A percentile compares a stretch with the other conserved stretches of the same genome.
phyloP scores from a whole-genome alignment of 53 echinoderm and acorn worm species.

The Holothuria scabra region DNA sequence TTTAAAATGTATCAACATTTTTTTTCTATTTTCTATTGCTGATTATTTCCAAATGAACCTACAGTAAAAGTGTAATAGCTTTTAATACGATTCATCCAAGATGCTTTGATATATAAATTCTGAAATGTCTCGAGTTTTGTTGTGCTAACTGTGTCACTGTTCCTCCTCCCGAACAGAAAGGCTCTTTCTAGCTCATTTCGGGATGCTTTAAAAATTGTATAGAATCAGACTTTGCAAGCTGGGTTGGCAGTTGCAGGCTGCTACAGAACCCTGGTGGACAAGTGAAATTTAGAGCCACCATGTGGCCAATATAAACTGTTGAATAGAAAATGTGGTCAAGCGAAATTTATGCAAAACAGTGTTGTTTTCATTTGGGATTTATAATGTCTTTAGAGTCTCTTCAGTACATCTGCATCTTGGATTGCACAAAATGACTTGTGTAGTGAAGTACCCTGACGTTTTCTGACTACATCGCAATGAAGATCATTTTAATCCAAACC shows the following conservation, averaged over 20 bases:
- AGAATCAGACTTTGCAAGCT: too few relatives aligned
- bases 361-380: too few relatives aligned
- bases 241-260: too few relatives aligned
- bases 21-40: constrained; percentile 13
- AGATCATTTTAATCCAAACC: too few relatives aligned
- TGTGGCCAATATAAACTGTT: constrained; percentile 42
- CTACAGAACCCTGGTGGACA: constrained; percentile 31
- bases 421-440: too few relatives aligned
- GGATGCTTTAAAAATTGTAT: too few relatives aligned
- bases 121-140: constrained; percentile 33
- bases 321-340: constrained; percentile 45
- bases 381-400: too few relatives aligned
- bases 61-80: constrained; percentile 31
- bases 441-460: too few relatives aligned
- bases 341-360: background rate
- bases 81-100: constrained; percentile 26
- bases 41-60: constrained; percentile 12
- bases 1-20: background rate
- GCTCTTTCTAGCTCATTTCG: too few relatives aligned
- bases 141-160: constrained; percentile 21
- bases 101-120: constrained; percentile 36
- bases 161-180: background rate
- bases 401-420: too few relatives aligned
- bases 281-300: constrained; percentile 23
- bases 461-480: too few relatives aligned